phyloP scores from a whole-genome alignment of 2,888 invertebrate species.

The Lobophora halterata region DNA sequence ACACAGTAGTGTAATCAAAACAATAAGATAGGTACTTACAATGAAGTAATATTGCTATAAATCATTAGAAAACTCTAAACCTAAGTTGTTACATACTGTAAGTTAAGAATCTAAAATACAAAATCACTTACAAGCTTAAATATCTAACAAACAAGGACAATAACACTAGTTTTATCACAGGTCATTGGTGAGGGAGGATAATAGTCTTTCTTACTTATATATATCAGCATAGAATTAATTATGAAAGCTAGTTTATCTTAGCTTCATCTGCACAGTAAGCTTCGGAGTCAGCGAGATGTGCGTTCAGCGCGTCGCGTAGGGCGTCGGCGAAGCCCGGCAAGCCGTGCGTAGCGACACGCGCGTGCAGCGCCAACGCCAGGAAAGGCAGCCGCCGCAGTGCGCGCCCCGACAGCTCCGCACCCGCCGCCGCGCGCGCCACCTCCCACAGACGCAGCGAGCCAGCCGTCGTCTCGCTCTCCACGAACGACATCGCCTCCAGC shows the following conservation, averaged over 20 bases:
- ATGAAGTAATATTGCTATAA: too few species aligned
- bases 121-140: too few species aligned
- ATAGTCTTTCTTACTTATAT: too few species aligned
- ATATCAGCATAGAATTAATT: too few species aligned
- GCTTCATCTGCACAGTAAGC: slow-evolving; percentile 34
- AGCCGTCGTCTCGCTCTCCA: slow-evolving; percentile 46
- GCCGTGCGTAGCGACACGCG: slow-evolving; percentile 29
- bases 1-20: too few species aligned
- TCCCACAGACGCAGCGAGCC: slow-evolving; percentile 50
- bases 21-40: too few species aligned
- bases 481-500: slow-evolving; percentile 54
- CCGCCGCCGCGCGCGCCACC: slow-evolving; percentile 45
- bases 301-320: slow-evolving; percentile 43
- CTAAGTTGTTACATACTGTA: too few species aligned
- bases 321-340: slow-evolving; percentile 44
- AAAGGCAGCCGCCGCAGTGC: slow-evolving; percentile 94
- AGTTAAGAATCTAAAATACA: too few species aligned
- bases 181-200: too few species aligned
- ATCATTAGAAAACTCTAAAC: too few species aligned
- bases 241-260: background rate
- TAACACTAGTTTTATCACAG: too few species aligned
- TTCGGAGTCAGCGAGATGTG: slow-evolving; percentile 45
- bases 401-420: slow-evolving; percentile 87
- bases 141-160: too few species aligned
- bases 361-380: slow-evolving; percentile 85